Percentiles rank a stretch among this genome's conserved stretches.
These are phyloP conservation scores for Pituophis catenifer DNA, from an alignment of 2,113 vertebrate species.

Conservation along the genomic window DNA sequence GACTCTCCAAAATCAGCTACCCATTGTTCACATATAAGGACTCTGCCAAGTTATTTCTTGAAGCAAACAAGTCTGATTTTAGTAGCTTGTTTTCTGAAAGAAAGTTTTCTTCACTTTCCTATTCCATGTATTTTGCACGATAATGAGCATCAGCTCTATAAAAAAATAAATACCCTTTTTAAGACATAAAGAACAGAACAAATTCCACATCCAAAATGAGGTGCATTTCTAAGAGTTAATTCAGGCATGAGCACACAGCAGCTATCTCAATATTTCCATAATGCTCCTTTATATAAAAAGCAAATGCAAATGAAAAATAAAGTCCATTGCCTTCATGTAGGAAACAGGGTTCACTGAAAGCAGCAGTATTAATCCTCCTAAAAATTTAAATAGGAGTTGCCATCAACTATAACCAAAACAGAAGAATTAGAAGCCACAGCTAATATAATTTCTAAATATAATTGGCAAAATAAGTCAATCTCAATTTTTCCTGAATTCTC, in stretches of 20 bases:
- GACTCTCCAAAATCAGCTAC: constrained; percentile 66
- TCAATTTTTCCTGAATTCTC: constrained; percentile 38
- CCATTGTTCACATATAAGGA: constrained; percentile 65
- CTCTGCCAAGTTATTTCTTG: constrained; percentile 49
- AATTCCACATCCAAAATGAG: constrained; percentile 57
- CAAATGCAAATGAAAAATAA: constrained; percentile 50
- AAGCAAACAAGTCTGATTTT: constrained; percentile 43
- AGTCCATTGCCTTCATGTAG: constrained; percentile 63
- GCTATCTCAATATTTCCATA: constrained; percentile 68
- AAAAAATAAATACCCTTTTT: constrained; percentile 55
- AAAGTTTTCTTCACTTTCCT: constrained; percentile 42
- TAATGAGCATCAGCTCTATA: constrained; percentile 52
- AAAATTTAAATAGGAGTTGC: constrained; percentile 48
- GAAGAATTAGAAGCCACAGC: constrained; percentile 48
- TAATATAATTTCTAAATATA: constrained; percentile 37
- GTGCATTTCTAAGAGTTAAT: constrained; percentile 42
- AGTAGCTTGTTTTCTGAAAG: constrained; percentile 24
- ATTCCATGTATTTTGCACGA: constrained; percentile 54
- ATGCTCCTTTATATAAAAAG: constrained; percentile 40
- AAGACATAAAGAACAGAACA: constrained; percentile 48
- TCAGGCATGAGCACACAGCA: constrained; percentile 41
- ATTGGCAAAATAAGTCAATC: constrained; percentile 13
- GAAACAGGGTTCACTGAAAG: constrained; percentile 51
- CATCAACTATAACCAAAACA: constrained; percentile 59
- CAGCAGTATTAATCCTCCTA: constrained; percentile 43